Base-by-base conservation (phyloP, 37 sponge, comb jelly and placozoan genomes). In the Theonella swinhoei region DNA sequence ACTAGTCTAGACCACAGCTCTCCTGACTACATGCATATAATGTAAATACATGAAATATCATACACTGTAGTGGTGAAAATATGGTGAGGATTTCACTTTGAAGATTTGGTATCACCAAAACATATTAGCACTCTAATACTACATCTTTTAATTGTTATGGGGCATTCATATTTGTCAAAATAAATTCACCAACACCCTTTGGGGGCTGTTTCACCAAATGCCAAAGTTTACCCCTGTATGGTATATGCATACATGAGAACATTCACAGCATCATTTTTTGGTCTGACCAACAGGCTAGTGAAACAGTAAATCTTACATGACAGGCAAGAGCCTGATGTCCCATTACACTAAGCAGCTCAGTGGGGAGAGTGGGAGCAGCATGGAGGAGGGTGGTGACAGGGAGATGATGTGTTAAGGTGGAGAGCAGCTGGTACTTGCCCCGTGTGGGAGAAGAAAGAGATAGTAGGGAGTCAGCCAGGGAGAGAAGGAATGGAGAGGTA, bases 271-370 rank as follows among this genome's bases (percentile, higher is more conserved):
- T n/a, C n/a, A n/a, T n/a, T n/a, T n/a, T n/a, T n/a, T n/a, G n/a
- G n/a, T n/a, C n/a, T n/a, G n/a, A n/a, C n/a, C n/a, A n/a, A n/a
- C n/a, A n/a, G n/a, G n/a, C n/a, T n/a, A n/a, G n/a, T n/a, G 14
- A 47, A 7, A 47, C 54, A 47, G 14, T 17, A 47, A 47, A 47
- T 7, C 54, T 17, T 60, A 91, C 91, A 72, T 91, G 84, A 42
- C 90, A 90, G n/a, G 93, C 93, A 7, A 88, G 83, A n/a, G 77
- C 58, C 60, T 93, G 93, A 28, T 93, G 86, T 1, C 79, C 85
- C 93, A 93, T 93, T 5, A 81, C 80, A 5, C 43, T 39, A 83
- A 93, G 37, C 54, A 93, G 34, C 36, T 85, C 86, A n/a, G 19
- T 4, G 28, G 93, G 93, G 28, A 93, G 79, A 1, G 29, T 9